phyloP scores from a whole-genome alignment of 2,888 invertebrate genomes.

The Lithodes maja region DNA sequence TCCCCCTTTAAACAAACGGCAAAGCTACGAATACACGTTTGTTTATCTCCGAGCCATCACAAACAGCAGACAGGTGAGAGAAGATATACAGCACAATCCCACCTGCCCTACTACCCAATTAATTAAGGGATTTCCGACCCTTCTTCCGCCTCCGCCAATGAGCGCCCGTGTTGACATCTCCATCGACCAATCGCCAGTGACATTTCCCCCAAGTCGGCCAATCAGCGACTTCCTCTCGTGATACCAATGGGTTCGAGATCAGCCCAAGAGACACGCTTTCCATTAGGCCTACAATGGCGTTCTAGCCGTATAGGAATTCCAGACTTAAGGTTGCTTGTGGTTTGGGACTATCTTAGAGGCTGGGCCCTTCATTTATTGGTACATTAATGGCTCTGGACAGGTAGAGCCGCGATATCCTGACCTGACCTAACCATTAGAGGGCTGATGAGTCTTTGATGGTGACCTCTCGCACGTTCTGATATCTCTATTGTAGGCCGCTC shows the following conservation, averaged over 20 bases:
- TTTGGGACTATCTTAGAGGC: constrained; percentile 9
- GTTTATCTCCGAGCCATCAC: too few relatives aligned
- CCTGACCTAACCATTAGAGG: constrained; percentile 41
- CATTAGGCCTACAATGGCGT: background rate
- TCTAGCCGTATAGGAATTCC: background rate
- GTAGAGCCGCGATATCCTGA: constrained; percentile 55
- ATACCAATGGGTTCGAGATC: background rate
- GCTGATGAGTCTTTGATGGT: constrained; percentile 43
- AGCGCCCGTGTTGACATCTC: constrained; percentile 13
- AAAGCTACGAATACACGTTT: too few relatives aligned
- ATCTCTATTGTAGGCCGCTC: constrained; percentile 10
- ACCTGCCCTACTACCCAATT: background rate
- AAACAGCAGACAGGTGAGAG: too few relatives aligned
- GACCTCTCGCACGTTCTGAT: constrained; percentile 21
- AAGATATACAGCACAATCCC: background rate
- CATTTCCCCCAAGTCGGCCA: constrained; percentile 1
- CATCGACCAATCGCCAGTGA: constrained; percentile 29
- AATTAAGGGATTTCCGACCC: constrained; percentile 1
- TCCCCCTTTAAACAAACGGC: too few relatives aligned
- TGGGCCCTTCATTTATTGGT: constrained; percentile 49
- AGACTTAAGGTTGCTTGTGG: background rate
- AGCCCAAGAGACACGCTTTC: background rate
- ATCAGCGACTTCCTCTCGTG: background rate
- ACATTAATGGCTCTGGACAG: constrained; percentile 34
- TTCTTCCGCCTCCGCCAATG: constrained; percentile 12